These are phyloP conservation scores for Atractosteus spatula DNA, from an alignment of 2,113 vertebrate genomes.

Conservation along the genomic window DNA sequence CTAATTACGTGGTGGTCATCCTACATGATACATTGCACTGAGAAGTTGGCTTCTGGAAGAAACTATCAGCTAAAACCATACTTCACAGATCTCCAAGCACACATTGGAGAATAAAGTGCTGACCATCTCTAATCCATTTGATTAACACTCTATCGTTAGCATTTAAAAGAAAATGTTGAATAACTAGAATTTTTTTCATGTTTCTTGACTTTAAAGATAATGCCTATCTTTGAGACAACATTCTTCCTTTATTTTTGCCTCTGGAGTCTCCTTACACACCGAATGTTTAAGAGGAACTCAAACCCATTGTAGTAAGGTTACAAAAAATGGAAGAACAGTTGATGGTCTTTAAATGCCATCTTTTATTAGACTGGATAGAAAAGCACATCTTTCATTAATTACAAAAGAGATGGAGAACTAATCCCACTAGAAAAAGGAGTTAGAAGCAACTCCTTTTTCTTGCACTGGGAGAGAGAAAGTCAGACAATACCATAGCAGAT, in stretches of 20 bases:
- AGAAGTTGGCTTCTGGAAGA: not conserved
- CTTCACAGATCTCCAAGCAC: not conserved
- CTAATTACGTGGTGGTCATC: not conserved
- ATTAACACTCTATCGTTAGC: not conserved
- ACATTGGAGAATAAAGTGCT: not conserved
- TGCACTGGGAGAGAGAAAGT: conserved; percentile 82
- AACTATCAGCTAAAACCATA: no score
- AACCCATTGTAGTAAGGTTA: conserved; percentile 57
- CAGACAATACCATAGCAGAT: conserved; percentile 94
- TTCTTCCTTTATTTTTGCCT: not conserved
- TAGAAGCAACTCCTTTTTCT: conserved; percentile 80
- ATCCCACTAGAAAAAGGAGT: conserved; percentile 87
- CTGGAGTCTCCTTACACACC: not conserved
- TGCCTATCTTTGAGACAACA: conserved; percentile 4
- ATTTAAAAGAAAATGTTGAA: not conserved
- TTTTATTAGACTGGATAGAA: conserved; percentile 72
- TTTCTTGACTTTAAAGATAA: conserved; percentile 9
- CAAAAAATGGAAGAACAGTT: conserved; percentile 55
- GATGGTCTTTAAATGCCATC: conserved; percentile 58
- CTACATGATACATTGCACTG: not conserved
- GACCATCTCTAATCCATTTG: not conserved
- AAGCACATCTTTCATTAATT: conserved; percentile 90
- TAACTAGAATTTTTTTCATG: conserved; percentile 1
- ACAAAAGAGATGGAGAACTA: conserved; percentile 86
- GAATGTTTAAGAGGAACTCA: conserved; percentile 17